phyloP scores from a whole-genome alignment of 2,797 vertebrate genomes.

The Geotrypetes seraphini region DNA sequence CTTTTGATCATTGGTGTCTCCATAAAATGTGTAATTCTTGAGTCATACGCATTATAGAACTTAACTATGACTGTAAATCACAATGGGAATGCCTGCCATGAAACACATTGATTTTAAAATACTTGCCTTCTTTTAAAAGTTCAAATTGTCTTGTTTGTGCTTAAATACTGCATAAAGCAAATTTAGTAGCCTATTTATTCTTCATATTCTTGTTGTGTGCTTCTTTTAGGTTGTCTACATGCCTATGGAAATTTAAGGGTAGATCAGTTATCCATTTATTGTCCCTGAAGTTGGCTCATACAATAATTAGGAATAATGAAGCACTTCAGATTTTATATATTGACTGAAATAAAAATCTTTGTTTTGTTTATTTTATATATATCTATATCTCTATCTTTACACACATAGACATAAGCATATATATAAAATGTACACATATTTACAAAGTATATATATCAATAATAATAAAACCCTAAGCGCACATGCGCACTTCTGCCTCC shows the following conservation, averaged over 20 bases:
- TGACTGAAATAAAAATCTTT: slow-evolving; percentile 3
- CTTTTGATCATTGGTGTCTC: not conserved
- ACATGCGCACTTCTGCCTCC: too few species aligned
- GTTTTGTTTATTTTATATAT: slow-evolving; percentile 13
- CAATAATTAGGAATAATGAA: slow-evolving; percentile 34
- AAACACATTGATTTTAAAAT: slow-evolving; percentile 41
- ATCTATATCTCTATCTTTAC: too few species aligned
- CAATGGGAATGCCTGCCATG: slow-evolving; percentile 17
- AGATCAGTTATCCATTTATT: slow-evolving; percentile 14
- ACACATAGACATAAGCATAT: too few species aligned
- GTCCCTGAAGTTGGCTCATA: slow-evolving; percentile 16
- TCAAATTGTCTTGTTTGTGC: slow-evolving; percentile 16
- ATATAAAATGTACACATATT: too few species aligned
- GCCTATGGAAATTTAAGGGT: slow-evolving; percentile 28
- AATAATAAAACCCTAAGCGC: too few species aligned
- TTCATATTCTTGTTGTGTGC: slow-evolving; percentile 1
- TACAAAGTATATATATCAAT: too few species aligned
- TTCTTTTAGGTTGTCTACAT: slow-evolving; percentile 21
- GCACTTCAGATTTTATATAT: slow-evolving; percentile 20
- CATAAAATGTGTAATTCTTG: not conserved
- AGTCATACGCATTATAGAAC: slow-evolving; percentile 10
- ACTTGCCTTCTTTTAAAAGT: slow-evolving; percentile 18
- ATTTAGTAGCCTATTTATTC: slow-evolving; percentile 31
- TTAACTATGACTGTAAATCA: slow-evolving; percentile 5
- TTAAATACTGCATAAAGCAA: slow-evolving; percentile 38